Conservation (phyloP, 2,113 vertebrate genomes). For the Motacilla alba region DNA sequence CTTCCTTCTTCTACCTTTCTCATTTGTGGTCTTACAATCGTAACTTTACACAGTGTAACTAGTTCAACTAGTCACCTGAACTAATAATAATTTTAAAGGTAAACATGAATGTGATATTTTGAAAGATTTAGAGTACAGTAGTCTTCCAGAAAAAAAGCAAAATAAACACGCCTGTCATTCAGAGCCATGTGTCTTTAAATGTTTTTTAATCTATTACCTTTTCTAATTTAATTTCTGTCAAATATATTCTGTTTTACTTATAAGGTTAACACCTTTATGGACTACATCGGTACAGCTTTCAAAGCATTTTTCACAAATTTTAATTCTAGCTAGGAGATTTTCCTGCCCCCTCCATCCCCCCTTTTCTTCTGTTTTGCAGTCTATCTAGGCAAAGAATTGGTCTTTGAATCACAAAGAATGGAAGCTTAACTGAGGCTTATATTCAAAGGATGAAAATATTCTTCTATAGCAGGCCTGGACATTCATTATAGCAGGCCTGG, state of each 20-base stretch:
- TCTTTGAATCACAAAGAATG: neutral
- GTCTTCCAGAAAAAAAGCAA: neutral
- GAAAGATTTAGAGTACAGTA: neutral
- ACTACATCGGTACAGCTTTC: neutral
- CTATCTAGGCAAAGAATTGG: neutral
- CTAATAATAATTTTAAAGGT: neutral
- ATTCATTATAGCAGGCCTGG: neutral
- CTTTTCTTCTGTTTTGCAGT: neutral
- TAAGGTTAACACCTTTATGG: neutral
- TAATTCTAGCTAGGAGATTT: neutral
- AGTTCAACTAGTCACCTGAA: neutral
- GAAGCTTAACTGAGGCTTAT: neutral
- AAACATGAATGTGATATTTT: neutral
- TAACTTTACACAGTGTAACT: neutral
- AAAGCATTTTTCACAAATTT: neutral
- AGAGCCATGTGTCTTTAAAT: neutral
- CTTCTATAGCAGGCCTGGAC: neutral
- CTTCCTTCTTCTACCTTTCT: neutral
- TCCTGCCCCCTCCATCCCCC: accelerated
- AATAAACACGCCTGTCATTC: neutral
- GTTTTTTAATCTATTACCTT: neutral
- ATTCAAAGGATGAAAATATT: neutral
- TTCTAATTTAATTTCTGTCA: neutral
- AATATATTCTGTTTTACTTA: neutral
- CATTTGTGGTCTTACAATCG: neutral